Percentiles rank a stretch among this genome's conserved stretches.
Evolutionary conservation across 2,888 invertebrate species (phyloP).

Genomic region (Spilarctia lutea): DNA sequence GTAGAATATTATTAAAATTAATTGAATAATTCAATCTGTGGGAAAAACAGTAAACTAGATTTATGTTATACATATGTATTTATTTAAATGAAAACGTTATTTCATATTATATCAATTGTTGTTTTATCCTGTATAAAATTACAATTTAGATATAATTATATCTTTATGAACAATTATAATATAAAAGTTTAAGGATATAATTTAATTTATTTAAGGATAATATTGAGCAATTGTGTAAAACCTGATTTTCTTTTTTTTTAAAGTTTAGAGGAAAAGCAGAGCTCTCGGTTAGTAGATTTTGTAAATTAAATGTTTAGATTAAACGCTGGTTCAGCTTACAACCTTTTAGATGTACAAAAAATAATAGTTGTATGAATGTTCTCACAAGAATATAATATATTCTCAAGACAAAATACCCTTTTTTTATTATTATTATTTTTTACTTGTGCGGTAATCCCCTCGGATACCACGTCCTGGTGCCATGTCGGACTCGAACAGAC

Average conservation of each 20-base stretch:
- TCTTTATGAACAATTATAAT: not conserved
- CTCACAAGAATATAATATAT: too few species aligned
- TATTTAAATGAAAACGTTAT: constrained; percentile 4
- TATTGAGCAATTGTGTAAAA: not conserved
- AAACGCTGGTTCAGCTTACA: not conserved
- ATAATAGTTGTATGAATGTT: too few species aligned
- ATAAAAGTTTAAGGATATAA: not conserved
- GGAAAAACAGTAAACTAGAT: constrained; percentile 7
- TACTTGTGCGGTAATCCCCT: too few species aligned
- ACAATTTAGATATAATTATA: not conserved
- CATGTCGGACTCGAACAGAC: too few species aligned
- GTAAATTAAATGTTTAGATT: not conserved
- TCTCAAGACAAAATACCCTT: not conserved
- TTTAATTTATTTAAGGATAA: too few species aligned
- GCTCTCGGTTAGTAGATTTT: too few species aligned
- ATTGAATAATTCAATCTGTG: not conserved
- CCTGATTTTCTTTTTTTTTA: not conserved
- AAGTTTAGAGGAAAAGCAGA: not conserved
- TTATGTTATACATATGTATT: not conserved
- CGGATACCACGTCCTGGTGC: too few species aligned
- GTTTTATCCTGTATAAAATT: constrained; percentile 1
- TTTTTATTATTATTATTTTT: too few species aligned
- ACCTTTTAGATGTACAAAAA: too few species aligned
- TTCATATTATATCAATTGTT: not conserved
- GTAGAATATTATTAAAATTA: not conserved